These are phyloP conservation scores for Eublepharis macularius DNA, from an alignment of 2,113 vertebrate species.

Conservation along the genomic window DNA sequence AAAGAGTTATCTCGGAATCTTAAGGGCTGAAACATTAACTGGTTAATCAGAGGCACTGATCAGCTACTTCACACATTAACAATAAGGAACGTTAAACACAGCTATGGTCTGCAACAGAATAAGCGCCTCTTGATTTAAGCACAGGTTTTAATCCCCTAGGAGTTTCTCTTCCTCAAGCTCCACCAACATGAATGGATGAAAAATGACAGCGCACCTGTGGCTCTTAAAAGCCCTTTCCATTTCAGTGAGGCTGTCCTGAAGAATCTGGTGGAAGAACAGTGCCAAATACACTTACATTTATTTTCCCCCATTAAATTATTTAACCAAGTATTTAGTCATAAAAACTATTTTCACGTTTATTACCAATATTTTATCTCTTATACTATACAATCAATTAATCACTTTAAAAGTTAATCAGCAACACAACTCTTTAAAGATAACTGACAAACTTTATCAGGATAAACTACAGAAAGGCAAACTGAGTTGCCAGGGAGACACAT, in stretches of 20 bases:
- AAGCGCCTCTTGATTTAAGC: not conserved
- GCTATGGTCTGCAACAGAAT: not conserved
- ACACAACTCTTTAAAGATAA: not conserved
- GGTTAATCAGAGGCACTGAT: not conserved
- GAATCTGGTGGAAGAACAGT: not conserved
- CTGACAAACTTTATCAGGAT: not conserved
- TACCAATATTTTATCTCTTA: not conserved
- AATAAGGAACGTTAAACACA: not conserved
- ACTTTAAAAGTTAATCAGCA: not conserved
- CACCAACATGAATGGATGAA: not conserved
- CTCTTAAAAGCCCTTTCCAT: not conserved
- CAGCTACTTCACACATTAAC: not conserved
- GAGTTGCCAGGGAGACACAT: rapidly evolving
- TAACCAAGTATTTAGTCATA: not conserved
- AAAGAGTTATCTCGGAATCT: not conserved
- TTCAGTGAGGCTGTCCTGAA: not conserved
- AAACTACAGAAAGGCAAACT: constrained; percentile 5
- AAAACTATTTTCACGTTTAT: not conserved
- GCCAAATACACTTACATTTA: not conserved
- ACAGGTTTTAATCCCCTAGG: not conserved
- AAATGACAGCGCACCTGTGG: not conserved
- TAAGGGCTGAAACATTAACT: not conserved
- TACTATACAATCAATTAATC: not conserved
- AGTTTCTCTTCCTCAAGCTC: not conserved
- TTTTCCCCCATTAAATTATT: not conserved